These are phyloP conservation scores for Sorex fumeus DNA, from an alignment of 2,113 vertebrate genomes.

Conservation along the genomic window DNA sequence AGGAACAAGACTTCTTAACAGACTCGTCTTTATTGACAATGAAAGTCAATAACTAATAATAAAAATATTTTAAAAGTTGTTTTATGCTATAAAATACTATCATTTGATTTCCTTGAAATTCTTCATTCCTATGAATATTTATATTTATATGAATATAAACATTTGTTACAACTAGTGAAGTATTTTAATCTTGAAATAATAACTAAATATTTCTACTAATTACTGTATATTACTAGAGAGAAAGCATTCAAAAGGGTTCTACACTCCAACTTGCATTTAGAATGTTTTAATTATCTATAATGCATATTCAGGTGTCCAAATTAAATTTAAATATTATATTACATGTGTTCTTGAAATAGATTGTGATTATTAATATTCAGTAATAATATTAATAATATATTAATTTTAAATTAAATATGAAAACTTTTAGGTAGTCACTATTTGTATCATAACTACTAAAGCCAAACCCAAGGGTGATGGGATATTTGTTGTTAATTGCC, in stretches of 20 bases:
- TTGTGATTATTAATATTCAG: not conserved
- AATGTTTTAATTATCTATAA: not conserved
- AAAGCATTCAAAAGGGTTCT: constrained; percentile 31
- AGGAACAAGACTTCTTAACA: constrained; percentile 21
- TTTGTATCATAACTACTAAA: constrained; percentile 5
- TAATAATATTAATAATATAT: constrained; percentile 21
- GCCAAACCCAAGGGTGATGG: not conserved
- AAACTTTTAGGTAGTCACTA: not conserved
- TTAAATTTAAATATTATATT: constrained; percentile 7
- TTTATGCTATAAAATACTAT: constrained; percentile 7
- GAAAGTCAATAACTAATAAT: constrained; percentile 47
- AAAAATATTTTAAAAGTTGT: constrained; percentile 36
- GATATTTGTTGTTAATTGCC: not conserved
- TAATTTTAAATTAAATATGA: not conserved
- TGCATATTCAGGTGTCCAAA: constrained; percentile 29
- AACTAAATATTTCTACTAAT: not conserved
- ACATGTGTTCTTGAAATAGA: not conserved
- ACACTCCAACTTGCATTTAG: not conserved
- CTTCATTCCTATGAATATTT: not conserved
- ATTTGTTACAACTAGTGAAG: constrained; percentile 44
- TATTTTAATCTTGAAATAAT: not conserved
- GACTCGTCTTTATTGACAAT: not conserved
- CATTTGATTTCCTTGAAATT: constrained; percentile 11
- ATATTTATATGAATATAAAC: not conserved
- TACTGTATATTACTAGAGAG: not conserved